Conservation (phyloP, 30 jellyfish, hydroid and myxozoan genomes). For the Chrysaora quinquecirrha region DNA sequence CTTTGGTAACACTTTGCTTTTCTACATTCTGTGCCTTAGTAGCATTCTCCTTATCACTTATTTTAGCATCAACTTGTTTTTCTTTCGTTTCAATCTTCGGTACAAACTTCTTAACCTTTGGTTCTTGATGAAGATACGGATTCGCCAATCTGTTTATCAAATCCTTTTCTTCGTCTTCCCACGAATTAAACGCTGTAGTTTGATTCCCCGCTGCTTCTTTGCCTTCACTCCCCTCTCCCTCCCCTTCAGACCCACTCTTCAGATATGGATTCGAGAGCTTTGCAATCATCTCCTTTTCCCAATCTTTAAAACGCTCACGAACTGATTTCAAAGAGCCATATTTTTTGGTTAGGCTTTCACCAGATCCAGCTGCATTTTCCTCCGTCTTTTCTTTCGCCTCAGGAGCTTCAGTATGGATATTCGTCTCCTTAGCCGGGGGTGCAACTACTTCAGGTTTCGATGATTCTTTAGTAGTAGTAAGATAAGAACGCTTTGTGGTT, state of each 20-base stretch:
- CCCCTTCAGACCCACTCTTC: not conserved
- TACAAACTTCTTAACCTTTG: not conserved
- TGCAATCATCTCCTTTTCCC: conserved; percentile 88
- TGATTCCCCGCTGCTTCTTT: not conserved
- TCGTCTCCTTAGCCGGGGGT: conserved; percentile 4
- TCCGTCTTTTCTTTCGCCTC: conserved; percentile 20
- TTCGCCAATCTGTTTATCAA: conserved; percentile 65
- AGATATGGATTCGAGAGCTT: conserved; percentile 61
- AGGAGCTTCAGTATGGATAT: conserved; percentile 37
- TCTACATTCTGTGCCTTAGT: not conserved
- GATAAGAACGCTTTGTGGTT: conserved; percentile 50
- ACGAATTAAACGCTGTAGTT: conserved; percentile 54
- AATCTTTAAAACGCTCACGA: conserved; percentile 79
- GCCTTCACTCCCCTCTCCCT: not conserved
- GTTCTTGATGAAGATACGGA: conserved; percentile 63
- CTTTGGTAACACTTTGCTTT: not conserved
- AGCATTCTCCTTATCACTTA: not conserved
- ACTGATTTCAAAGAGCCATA: conserved; percentile 89
- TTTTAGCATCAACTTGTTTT: not conserved
- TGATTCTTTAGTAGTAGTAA: conserved; percentile 5
- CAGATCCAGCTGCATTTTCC: conserved; percentile 37
- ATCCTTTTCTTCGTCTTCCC: conserved; percentile 91
- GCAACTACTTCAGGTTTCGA: conserved; percentile 37
- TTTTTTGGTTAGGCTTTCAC: conserved; percentile 67
- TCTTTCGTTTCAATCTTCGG: conserved; percentile 9